phyloP scores from a whole-genome alignment of 2,113 vertebrate species.

The Coryphaenoides rupestris region DNA sequence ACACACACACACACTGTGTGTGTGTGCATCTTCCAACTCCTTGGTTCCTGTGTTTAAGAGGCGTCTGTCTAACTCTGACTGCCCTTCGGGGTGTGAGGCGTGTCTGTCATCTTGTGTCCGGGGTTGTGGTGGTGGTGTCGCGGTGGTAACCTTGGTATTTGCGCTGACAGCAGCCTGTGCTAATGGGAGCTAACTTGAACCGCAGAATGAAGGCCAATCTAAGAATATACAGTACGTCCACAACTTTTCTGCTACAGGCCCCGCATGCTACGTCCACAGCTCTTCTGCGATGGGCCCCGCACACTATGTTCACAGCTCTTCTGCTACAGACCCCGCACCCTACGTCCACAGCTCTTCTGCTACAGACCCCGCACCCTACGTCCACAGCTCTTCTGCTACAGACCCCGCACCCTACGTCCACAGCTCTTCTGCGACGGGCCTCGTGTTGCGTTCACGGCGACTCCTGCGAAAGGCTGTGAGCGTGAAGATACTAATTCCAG shows the following conservation, averaged over 20 bases:
- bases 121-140: slow-evolving; percentile 26
- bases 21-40: slow-evolving; percentile 28
- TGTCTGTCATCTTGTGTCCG: slow-evolving; percentile 59
- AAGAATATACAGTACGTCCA: slow-evolving; percentile 42
- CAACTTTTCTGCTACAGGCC: too few species aligned
- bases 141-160: slow-evolving; percentile 68
- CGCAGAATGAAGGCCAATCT: slow-evolving; percentile 89
- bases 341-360: too few species aligned
- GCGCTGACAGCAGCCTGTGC: slow-evolving; percentile 66
- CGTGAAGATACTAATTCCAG: slow-evolving; percentile 90
- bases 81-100: slow-evolving; percentile 42
- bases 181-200: slow-evolving; percentile 89
- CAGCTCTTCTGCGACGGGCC: too few species aligned
- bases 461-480: slow-evolving; percentile 91
- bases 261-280: too few species aligned
- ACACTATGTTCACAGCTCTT: too few species aligned
- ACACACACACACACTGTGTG: slow-evolving; percentile 2
- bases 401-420: too few species aligned
- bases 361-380: too few species aligned
- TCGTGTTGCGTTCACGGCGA: slow-evolving; percentile 82
- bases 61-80: slow-evolving; percentile 51
- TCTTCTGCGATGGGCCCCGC: too few species aligned
- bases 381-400: too few species aligned
- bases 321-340: too few species aligned
- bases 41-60: slow-evolving; percentile 21